Percentiles rank a stretch among this genome's conserved stretches.
These are phyloP conservation scores for Eupithecia insigniata DNA, from an alignment of 2,888 invertebrate species.

Conservation along the genomic window DNA sequence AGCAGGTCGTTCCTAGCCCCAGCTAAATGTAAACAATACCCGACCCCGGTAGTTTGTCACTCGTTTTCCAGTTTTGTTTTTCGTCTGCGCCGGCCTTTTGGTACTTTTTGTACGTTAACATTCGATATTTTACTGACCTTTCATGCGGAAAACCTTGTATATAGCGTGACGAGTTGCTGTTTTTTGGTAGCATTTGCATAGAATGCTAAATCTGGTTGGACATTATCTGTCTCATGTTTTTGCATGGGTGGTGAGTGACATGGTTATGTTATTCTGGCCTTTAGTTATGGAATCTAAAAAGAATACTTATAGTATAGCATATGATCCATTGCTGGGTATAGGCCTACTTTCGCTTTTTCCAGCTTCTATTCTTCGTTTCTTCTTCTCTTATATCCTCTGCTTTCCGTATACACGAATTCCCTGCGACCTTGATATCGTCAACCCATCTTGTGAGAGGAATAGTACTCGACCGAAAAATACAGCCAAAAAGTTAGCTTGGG, in stretches of 20 bases:
- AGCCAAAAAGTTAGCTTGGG: too few relatives aligned
- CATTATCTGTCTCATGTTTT: conserved; percentile 30
- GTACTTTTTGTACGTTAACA: conserved; percentile 53
- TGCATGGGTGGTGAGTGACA: conserved; percentile 3
- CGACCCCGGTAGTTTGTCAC: conserved; percentile 63
- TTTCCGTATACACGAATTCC: too few relatives aligned
- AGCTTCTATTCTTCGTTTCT: too few relatives aligned
- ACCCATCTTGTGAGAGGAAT: neutral
- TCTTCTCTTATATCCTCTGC: too few relatives aligned
- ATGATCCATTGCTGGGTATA: too few relatives aligned
- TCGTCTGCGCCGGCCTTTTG: conserved; percentile 54
- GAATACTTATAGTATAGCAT: neutral
- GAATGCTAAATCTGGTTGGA: conserved; percentile 32
- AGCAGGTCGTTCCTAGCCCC: conserved; percentile 41
- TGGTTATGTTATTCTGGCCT: neutral
- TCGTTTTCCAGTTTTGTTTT: conserved; percentile 57
- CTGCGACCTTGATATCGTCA: neutral
- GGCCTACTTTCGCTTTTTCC: too few relatives aligned
- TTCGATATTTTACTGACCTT: conserved; percentile 51
- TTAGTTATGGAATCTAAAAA: neutral
- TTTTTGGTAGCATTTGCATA: conserved; percentile 36
- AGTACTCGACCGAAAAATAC: too few relatives aligned
- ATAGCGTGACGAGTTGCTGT: conserved; percentile 36
- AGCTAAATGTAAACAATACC: conserved; percentile 57
- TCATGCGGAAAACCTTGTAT: conserved; percentile 37